These are phyloP conservation scores for Endotricha flammealis DNA, from an alignment of 2,888 invertebrate species.

Conservation along the genomic window DNA sequence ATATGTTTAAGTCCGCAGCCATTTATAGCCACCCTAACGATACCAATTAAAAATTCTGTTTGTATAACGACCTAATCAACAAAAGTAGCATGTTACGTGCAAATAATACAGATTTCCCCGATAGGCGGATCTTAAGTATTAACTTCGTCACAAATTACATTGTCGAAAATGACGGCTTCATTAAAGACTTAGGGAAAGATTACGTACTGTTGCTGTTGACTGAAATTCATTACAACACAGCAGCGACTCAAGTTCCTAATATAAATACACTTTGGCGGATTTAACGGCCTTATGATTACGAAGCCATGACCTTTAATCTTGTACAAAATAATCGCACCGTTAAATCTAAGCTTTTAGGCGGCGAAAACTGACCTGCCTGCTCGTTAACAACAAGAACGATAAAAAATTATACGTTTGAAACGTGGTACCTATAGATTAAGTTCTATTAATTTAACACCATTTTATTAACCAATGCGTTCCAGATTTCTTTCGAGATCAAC, in stretches of 20 bases:
- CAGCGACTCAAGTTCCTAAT: conserved; percentile 16
- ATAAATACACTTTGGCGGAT: conserved; percentile 24
- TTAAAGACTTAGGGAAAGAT: conserved; percentile 33
- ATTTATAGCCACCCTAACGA: too few species aligned
- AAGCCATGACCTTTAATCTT: background rate
- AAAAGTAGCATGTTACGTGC: background rate
- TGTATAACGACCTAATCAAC: background rate
- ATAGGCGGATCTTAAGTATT: conserved; percentile 24
- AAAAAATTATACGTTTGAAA: too few species aligned
- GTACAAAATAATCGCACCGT: too few species aligned
- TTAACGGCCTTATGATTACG: conserved; percentile 15
- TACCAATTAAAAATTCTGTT: background rate
- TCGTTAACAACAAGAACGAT: too few species aligned
- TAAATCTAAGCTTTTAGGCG: too few species aligned
- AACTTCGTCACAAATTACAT: conserved; percentile 31
- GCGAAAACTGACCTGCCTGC: too few species aligned
- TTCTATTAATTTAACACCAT: too few species aligned
- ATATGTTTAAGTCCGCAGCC: too few species aligned
- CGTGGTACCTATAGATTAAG: too few species aligned
- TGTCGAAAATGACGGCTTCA: conserved; percentile 30
- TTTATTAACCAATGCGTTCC: too few species aligned
- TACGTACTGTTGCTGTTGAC: conserved; percentile 26
- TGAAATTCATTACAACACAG: conserved; percentile 17
- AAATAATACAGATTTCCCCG: background rate
- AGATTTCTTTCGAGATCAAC: too few species aligned